Base-by-base conservation (phyloP, 2,888 invertebrate genomes). In the Dusona sp. region DNA sequence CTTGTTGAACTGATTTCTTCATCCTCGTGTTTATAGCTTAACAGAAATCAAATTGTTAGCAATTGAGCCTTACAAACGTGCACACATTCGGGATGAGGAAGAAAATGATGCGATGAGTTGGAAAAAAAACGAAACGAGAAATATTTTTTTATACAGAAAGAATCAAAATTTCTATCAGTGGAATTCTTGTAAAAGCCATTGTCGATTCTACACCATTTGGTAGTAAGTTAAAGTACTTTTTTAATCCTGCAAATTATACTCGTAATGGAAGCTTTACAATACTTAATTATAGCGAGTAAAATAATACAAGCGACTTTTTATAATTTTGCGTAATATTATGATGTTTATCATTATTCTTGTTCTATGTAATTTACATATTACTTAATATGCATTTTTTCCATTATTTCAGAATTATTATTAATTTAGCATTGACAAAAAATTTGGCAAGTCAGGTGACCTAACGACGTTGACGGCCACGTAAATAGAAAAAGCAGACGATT, bases 381-480 rank as follows among this genome's bases (percentile, higher is more conserved):
- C 38, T 57, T 22, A 8, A 3, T 1, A 7, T 7, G 29, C 1
- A 61, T 61, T 29, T 61, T 61, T 45, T 11, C 38, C 11, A 67
- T 57, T 33, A n/a, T 61, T 70, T 38, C 6, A 42, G 45, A 48
- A 79, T 79, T 61, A 80, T 80, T 73, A 57, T 80, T 72, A 61
- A 77, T 57, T 57, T 73, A 45, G 61, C 19, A 77, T 86, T 61
- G 38, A 72, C 65, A 19, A 77, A 33, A 36, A 42, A 64, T 86
- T 61, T 29, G 72, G 25, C 79, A 61, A 83, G 75, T 83, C 83
- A 80, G 77, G n/a, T 57, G n/a, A 22, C 13, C 79, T 80, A 86
- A 86, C 51, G 83, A 83, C 72, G 73, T 75, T 70, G 75, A 79
- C 64, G 42, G 19, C 22, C 22, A 68, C 16, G 64, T 42, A 2